Evolutionary conservation across 2,888 invertebrate species (phyloP), one percentile per base, ranked within the genome.

Genomic region (Noctua fimbriata): DNA sequence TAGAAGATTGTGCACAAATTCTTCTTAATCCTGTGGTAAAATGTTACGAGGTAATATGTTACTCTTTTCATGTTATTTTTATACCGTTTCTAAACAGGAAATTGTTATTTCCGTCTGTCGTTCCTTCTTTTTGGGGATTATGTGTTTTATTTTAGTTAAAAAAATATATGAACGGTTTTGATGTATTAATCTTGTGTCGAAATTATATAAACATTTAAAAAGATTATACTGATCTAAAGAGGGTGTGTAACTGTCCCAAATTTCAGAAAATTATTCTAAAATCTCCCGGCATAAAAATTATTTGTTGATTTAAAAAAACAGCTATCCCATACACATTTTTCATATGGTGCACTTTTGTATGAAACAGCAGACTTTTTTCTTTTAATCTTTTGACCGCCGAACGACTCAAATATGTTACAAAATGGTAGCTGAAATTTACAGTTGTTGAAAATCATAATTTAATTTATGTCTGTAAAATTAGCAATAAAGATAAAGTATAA

Each of bases 21-120:
- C 67, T 49, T 66, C 71, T 55, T 76, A 76, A 87, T 85, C 70
- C 73, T 77, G 74, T 44, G 41, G 69, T 41, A 84, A 85, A 73
- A 55, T 49, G 60, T 74, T 77, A 47, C 28, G 71, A 52, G 12
- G 71, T 76, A 72, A 83, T 72, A 60, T 65, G 76, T 77, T n/a
- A 73, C 44, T 44, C 60, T n/a, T 65, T 76, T 72, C 18, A 49
- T 69, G 76, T 63, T 69, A 69, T 78, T 83, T 83, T 76, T 76
- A 18, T 47, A 47, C 32, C 32, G 47, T 73, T 76, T 76, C n/a
- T 41, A 32, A 71, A 86, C 14, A 60, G 73, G 52, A 78, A 76
- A 78, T 70, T 70, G 21, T 73, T 47, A 71, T 65, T 83, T 73
- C n/a, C 66, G 16, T 16, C 41, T 41, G 73, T 28, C 60, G 14